phyloP scores from a whole-genome alignment of 1,140 invertebrate genomes.

The Nilaparvata lugens region DNA sequence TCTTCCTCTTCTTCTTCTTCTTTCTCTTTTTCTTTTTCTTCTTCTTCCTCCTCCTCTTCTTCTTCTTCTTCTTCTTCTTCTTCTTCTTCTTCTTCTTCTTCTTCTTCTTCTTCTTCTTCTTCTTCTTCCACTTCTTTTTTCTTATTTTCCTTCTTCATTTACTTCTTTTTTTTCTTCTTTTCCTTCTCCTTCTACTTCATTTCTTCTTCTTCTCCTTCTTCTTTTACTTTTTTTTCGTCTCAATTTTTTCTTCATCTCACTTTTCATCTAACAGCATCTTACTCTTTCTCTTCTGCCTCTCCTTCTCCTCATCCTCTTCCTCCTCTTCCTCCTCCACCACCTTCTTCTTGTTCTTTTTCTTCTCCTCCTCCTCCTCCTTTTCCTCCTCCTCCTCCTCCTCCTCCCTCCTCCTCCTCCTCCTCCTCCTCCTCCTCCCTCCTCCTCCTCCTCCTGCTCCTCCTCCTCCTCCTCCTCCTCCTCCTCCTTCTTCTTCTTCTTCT shows the following conservation, averaged over 20 bases:
- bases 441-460: neutral
- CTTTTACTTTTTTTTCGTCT: neutral
- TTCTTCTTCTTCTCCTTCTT: neutral
- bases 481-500: neutral
- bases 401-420: neutral
- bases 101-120: conserved; percentile 5
- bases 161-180: neutral
- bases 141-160: neutral
- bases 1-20: conserved; percentile 3
- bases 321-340: neutral
- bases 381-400: neutral
- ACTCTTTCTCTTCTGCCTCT: neutral
- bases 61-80: conserved; percentile 5
- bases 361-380: neutral
- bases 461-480: neutral
- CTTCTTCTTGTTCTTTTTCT: neutral
- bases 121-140: neutral
- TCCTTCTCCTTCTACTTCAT: neutral
- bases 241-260: neutral
- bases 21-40: neutral
- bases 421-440: neutral
- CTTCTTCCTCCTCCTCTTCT: neutral
- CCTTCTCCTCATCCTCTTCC: neutral
- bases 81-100: conserved; percentile 4
- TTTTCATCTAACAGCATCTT: neutral